Percentiles rank a stretch among this genome's conserved stretches.
Evolutionary conservation across 35 echinoderm and acorn worm species (phyloP).

Genomic region (Chiridota heheva): DNA sequence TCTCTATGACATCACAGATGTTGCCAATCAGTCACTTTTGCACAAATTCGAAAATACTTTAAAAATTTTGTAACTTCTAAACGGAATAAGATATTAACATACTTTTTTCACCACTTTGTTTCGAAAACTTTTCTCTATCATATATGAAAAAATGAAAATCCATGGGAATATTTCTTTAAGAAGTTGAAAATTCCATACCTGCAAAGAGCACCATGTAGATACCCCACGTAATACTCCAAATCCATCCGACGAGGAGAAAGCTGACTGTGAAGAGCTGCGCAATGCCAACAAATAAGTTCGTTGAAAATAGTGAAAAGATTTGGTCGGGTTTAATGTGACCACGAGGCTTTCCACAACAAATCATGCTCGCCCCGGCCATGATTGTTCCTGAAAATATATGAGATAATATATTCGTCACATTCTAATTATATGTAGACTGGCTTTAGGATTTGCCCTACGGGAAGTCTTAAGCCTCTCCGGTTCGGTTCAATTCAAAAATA

Average conservation of each 20-base stretch:
- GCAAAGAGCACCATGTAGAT: slow-evolving; percentile 85
- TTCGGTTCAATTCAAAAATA: background rate
- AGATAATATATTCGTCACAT: background rate
- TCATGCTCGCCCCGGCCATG: slow-evolving; percentile 78
- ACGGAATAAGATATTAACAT: too few species aligned
- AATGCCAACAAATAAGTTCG: slow-evolving; percentile 83
- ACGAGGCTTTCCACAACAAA: slow-evolving; percentile 65
- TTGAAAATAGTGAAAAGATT: slow-evolving; percentile 54
- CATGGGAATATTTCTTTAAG: too few species aligned
- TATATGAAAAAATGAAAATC: too few species aligned
- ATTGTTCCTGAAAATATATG: slow-evolving; percentile 63
- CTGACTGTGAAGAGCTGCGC: slow-evolving; percentile 92
- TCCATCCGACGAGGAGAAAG: slow-evolving; percentile 89
- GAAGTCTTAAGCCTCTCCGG: background rate
- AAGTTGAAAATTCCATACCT: slow-evolving; percentile 61
- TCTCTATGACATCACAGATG: too few species aligned
- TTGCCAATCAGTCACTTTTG: too few species aligned
- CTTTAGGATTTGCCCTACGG: background rate
- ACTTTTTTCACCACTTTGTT: too few species aligned
- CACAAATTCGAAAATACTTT: too few species aligned
- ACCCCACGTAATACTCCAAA: slow-evolving; percentile 99
- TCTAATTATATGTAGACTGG: background rate
- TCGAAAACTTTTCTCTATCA: too few species aligned
- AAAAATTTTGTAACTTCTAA: too few species aligned
- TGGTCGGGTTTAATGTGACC: slow-evolving; percentile 70